A percentile compares a stretch with the other conserved stretches of the same genome.
These are phyloP conservation scores for Lineus longissimus DNA, from an alignment of 1,140 invertebrate species.

Conservation along the genomic window DNA sequence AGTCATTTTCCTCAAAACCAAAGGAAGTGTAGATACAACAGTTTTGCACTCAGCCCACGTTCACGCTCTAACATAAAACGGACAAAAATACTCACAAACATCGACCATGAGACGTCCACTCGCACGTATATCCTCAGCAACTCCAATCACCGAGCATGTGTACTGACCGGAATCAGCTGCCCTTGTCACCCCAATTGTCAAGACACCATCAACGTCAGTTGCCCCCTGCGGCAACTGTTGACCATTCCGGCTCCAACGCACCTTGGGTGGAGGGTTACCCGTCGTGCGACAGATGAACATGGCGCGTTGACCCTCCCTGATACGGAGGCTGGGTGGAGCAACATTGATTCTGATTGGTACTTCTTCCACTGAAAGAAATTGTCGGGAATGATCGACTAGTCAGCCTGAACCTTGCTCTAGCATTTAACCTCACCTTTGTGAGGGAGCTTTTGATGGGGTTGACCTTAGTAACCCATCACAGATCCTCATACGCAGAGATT, in stretches of 20 bases:
- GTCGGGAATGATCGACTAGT: too few relatives aligned
- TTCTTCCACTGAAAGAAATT: too few relatives aligned
- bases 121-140: constrained; percentile 14
- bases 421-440: too few relatives aligned
- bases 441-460: too few relatives aligned
- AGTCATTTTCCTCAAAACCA: too few relatives aligned
- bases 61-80: too few relatives aligned
- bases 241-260: neutral
- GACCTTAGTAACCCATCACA: too few relatives aligned
- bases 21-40: too few relatives aligned
- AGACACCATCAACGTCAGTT: constrained; percentile 19
- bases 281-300: neutral
- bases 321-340: neutral
- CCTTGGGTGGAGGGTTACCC: neutral
- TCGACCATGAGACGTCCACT: constrained; percentile 27
- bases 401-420: too few relatives aligned
- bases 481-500: too few relatives aligned
- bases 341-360: too few relatives aligned
- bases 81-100: neutral
- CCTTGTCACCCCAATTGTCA: constrained; percentile 24
- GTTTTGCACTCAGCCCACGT: too few relatives aligned
- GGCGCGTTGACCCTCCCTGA: neutral
- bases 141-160: constrained; percentile 23
- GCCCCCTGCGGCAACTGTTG: constrained; percentile 21
- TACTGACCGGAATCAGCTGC: constrained; percentile 35